These are phyloP conservation scores for Sanderia malayensis DNA, from an alignment of 30 jellyfish, hydroid and myxozoan species.

Conservation along the genomic window DNA sequence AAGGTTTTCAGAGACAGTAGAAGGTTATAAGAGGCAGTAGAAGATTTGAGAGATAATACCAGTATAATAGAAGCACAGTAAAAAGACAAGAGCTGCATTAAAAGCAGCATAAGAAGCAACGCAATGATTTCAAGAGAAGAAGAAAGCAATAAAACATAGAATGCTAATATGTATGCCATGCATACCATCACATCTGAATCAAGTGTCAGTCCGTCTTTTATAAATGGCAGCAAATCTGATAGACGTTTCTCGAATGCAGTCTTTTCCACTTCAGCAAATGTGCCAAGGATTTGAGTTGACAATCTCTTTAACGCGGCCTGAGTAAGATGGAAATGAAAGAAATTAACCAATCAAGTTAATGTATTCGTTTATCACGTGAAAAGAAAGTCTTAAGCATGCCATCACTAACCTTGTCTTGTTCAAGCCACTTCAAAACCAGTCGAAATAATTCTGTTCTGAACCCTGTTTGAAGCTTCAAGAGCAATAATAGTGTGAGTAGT, in stretches of 20 bases:
- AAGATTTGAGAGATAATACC: too few relatives aligned
- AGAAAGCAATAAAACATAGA: too few relatives aligned
- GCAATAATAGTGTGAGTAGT: not conserved
- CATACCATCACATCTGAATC: not conserved
- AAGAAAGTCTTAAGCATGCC: too few relatives aligned
- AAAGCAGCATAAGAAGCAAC: too few relatives aligned
- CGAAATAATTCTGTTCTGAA: constrained; percentile 53
- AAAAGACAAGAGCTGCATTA: too few relatives aligned
- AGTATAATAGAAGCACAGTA: too few relatives aligned
- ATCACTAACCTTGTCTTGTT: constrained; percentile 73
- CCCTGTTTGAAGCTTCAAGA: constrained; percentile 30
- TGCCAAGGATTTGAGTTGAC: constrained; percentile 72
- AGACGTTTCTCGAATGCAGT: constrained; percentile 54
- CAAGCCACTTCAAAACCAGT: constrained; percentile 57
- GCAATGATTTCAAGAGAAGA: too few relatives aligned
- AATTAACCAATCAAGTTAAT: not conserved
- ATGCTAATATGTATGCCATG: too few relatives aligned
- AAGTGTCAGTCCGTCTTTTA: constrained; percentile 17
- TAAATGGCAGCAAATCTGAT: constrained; percentile 36
- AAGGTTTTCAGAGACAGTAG: too few relatives aligned
- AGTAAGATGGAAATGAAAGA: not conserved
- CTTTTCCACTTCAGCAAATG: constrained; percentile 80
- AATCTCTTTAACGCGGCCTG: constrained; percentile 42
- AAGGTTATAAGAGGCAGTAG: too few relatives aligned
- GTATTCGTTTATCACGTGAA: not conserved